Evolutionary conservation across 2,113 vertebrate genomes (phyloP).

Genomic region (human (Homo sapiens)): GRCh38 chr13:29547001-29547500

Average conservation of each 20-base stretch:
- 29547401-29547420: not conserved
- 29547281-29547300: not conserved
- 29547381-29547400: not conserved
- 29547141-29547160: not conserved
- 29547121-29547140: not conserved
- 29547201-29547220: not conserved
- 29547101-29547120: too few species aligned
- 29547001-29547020: not conserved
- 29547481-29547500: not conserved
- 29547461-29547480: not conserved
- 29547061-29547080: too few species aligned
- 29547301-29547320: not conserved
- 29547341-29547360: not conserved
- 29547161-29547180: too few species aligned
- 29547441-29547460: not conserved
- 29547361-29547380: not conserved
- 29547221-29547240: not conserved
- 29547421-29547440: not conserved
- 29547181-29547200: not conserved
- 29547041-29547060: not conserved
- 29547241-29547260: too few species aligned
- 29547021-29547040: not conserved
- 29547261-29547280: too few species aligned
- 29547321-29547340: not conserved
- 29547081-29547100: not conserved